phyloP scores from a whole-genome alignment of 2,888 invertebrate genomes.

The Oligia latruncula region DNA sequence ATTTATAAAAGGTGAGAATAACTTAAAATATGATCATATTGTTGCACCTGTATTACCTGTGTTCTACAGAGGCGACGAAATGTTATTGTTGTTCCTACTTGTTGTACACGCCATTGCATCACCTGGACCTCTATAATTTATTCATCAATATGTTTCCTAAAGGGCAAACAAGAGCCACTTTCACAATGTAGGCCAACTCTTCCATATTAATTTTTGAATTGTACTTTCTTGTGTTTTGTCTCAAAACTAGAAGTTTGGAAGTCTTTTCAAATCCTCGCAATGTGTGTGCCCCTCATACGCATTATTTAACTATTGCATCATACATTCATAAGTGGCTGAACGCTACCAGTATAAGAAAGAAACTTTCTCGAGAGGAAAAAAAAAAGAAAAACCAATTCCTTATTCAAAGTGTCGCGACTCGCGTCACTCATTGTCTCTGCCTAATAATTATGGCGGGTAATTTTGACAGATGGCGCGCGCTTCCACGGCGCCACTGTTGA shows the following conservation, averaged over 20 bases:
- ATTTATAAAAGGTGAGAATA: slow-evolving; percentile 33
- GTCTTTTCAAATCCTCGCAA: slow-evolving; percentile 20
- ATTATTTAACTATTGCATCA: slow-evolving; percentile 45
- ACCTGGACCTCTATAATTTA: slow-evolving; percentile 47
- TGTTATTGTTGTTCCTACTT: slow-evolving; percentile 28
- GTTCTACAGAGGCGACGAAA: not conserved
- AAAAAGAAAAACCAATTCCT: slow-evolving; percentile 51
- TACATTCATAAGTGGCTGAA: slow-evolving; percentile 21
- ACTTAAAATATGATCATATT: slow-evolving; percentile 22
- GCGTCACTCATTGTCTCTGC: slow-evolving; percentile 70
- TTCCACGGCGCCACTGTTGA: slow-evolving; percentile 87
- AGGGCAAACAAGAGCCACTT: slow-evolving; percentile 34
- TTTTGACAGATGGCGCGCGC: slow-evolving; percentile 86
- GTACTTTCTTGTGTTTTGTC: slow-evolving; percentile 16
- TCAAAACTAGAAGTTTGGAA: slow-evolving; percentile 11
- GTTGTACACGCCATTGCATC: slow-evolving; percentile 22
- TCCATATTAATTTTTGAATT: slow-evolving; percentile 14
- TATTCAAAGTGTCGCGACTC: slow-evolving; percentile 65
- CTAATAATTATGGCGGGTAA: slow-evolving; percentile 82
- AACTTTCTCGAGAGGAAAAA: slow-evolving; percentile 43
- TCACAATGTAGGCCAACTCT: slow-evolving; percentile 25
- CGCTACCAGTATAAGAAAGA: slow-evolving; percentile 54
- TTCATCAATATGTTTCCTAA: slow-evolving; percentile 35
- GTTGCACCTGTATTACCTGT: slow-evolving; percentile 5
- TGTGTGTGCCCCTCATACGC: slow-evolving; percentile 15